phyloP scores from a whole-genome alignment of 2,888 invertebrate genomes.

The Drosophila dives region DNA sequence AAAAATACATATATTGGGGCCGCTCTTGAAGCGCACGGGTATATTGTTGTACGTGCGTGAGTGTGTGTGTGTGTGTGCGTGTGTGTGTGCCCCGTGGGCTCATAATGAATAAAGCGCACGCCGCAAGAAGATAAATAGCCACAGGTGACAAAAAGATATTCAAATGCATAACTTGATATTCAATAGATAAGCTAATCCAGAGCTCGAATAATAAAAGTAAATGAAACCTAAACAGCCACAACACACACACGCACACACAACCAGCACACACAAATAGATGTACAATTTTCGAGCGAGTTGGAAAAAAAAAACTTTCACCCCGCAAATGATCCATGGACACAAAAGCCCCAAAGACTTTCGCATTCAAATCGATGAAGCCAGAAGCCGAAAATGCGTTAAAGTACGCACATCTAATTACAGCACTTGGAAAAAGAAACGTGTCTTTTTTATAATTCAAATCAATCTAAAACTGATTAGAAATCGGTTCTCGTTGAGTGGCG shows the following conservation, averaged over 20 bases:
- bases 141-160: constrained; percentile 76
- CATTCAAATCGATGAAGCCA: constrained; percentile 46
- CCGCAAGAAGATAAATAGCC: constrained; percentile 65
- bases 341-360: constrained; percentile 44
- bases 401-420: constrained; percentile 69
- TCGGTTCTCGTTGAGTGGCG: constrained; percentile 51
- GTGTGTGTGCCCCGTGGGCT: constrained; percentile 60
- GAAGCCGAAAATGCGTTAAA: constrained; percentile 38
- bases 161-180: constrained; percentile 80
- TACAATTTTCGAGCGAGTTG: constrained; percentile 51
- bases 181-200: constrained; percentile 73
- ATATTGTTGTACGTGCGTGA: constrained; percentile 1
- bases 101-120: constrained; percentile 40
- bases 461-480: constrained; percentile 68
- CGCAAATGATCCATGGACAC: constrained; percentile 72
- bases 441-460: not conserved
- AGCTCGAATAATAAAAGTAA: constrained; percentile 66
- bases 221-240: constrained; percentile 63
- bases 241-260: constrained; percentile 1
- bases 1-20: constrained; percentile 10
- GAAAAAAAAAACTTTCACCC: constrained; percentile 70
- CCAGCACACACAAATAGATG: not conserved
- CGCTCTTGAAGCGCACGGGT: constrained; percentile 33
- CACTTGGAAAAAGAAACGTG: constrained; percentile 26
- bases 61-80: not conserved